Evolutionary conservation across 2,797 vertebrate genomes (phyloP), one percentile per base, ranked within the genome.

Genomic region (Rhinella marina): DNA sequence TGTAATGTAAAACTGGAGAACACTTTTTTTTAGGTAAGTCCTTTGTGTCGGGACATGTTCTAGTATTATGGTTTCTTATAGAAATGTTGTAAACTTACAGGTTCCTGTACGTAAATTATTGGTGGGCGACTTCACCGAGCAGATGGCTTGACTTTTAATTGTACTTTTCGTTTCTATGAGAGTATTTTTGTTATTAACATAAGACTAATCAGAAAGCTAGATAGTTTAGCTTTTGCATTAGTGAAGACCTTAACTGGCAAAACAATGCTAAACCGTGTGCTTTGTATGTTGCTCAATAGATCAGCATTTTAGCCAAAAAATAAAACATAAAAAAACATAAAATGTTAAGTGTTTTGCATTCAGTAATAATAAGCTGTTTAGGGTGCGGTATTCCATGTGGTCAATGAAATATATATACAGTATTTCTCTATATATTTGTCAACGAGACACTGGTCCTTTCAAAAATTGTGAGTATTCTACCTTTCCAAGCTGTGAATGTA

Each of bases 401-500:
- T 86, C n/a, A 80, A 25, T 77, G 64, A 56, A 25, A 84, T 76
- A 59, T 68, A 80, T 83, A 72, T 73, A 84, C 23, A 54, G 48
- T 73, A 85, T 75, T 54, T 82, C 68, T 66, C 41, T 79, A 57
- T 80, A 54, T 73, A 82, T 84, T 73, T 32, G 84, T 88, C 73
- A 48, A 80, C 3, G n/a, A 70, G 57, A 19, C 70, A 82, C 50
- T 82, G 25, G 77, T 77, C 25, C 72, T 88, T 87, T 41, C 52
- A 57, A 66, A 59, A 50, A 83, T 89, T 72, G 70, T 89, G 52
- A 48, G 76, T 66, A 82, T 78, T 57, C 86, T 70, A 89, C 52
- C 84, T 86, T 84, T 78, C 62, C 54, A 86, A 79, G 75, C 88
- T 89, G 88, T 89, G 88, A 89, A 79, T 83, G 73, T 82, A 57